Conservation (phyloP, 2,113 vertebrate species). For the Hippocampus zosterae region DNA sequence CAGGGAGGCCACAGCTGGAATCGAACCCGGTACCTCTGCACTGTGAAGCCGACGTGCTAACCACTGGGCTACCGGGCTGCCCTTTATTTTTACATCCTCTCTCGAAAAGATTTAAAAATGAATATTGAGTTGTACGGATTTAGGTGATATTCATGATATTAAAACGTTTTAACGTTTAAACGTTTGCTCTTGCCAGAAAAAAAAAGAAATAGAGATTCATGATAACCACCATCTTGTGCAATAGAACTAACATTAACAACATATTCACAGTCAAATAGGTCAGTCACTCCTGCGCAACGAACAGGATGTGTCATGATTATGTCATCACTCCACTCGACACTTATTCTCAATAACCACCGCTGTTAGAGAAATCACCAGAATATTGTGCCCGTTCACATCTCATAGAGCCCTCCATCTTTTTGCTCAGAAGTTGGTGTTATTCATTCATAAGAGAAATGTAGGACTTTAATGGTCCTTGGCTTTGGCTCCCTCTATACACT, state of each 20-base stretch:
- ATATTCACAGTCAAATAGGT: not conserved
- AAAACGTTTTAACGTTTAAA: too few species aligned
- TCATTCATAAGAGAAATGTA: slow-evolving; percentile 49
- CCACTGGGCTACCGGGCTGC: too few species aligned
- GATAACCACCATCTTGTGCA: not conserved
- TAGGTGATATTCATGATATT: too few species aligned
- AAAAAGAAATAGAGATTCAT: too few species aligned
- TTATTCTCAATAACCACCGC: not conserved
- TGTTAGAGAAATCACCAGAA: not conserved
- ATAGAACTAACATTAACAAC: not conserved
- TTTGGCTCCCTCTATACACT: slow-evolving; percentile 13
- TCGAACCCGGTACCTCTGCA: too few species aligned
- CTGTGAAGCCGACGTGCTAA: too few species aligned
- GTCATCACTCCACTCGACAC: not conserved
- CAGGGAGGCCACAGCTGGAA: too few species aligned
- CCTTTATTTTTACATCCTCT: too few species aligned
- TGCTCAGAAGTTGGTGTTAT: not conserved
- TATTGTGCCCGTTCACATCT: not conserved
- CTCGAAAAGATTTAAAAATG: too few species aligned
- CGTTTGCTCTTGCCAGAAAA: too few species aligned
- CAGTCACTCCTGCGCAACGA: not conserved
- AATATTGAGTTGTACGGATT: too few species aligned
- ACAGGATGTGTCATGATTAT: not conserved
- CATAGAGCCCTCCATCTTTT: not conserved
- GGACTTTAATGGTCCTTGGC: slow-evolving; percentile 26